Evolutionary conservation across 2,888 invertebrate species (phyloP), one percentile per base, ranked within the genome.

Genomic region (Microplitis deprimator): DNA sequence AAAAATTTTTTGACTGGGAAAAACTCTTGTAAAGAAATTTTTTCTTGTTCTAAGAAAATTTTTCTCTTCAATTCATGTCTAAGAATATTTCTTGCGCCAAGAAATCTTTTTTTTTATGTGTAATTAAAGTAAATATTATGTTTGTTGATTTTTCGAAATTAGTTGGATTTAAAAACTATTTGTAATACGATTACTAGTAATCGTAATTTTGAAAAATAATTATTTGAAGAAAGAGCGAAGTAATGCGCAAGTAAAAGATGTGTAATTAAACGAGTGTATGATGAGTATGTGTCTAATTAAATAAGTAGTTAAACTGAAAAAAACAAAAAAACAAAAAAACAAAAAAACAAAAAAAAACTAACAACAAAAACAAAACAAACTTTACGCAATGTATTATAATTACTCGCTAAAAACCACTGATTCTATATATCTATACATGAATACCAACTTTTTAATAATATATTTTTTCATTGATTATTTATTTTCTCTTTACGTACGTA

Each of bases 381-480:
- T 81, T 83, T 81, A 81, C 82, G 81, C 80, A 81, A 82, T 82
- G 83, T 84, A 84, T 84, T 84, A 84, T 81, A 82, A 82, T 81
- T 83, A 71, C 79, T 78, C 78, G 81, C 79, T 70, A 78, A 80
- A 73, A 76, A 74, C 40, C 80, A 80, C 79, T 82, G 80, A 83
- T 79, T 81, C 80, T 80, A 82, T 50, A 50, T 50, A 50, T 50
- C 50, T 50, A 50, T 50, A 50, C 50, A 50, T 80, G 79, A 79
- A 81, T 84, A 82, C 79, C 83, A 83, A 84, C 78, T 80, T 83
- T 82, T 83, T 83, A 83, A 84, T 82, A 82, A 83, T 84, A 84
- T 85, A 85, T 84, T 85, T 85, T 85, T 85, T 83, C 83, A 85
- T 83, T 78, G 81, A 84, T 85, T 85, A 84, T 84, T 84, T 85